Base-by-base conservation (phyloP, 2,113 vertebrate species). In the Machaerirhynchus nigripectus region DNA sequence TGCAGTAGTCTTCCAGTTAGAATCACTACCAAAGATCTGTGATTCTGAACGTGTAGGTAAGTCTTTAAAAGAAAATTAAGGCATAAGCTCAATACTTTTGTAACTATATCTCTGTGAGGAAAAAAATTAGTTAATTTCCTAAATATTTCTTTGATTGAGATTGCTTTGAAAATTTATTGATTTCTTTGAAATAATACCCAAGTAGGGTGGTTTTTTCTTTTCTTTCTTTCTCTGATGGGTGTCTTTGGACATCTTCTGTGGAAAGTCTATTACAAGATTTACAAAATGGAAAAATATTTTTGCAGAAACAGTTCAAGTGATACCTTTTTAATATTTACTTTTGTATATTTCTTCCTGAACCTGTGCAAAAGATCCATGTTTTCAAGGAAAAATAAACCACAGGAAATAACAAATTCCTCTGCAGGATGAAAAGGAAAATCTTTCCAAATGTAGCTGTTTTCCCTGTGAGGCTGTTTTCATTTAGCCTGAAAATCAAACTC, bases 91-190 rank as follows among this genome's bases (percentile, higher is more conserved):
- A 37, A 30, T 47, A 15, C 2, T 46, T 80, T 57, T 21, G 23
- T 7, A 84, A 55, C 11, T 37, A 46, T 9, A 55, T 1, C 5
- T 53, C 8, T 30, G 15, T 46, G 15, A 23, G 24, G 9, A 57
- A 18, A 56, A 73, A 46, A 24, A 3, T 1, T 1, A 1, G 2
- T 40, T 70, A 0, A 10, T 61, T 75, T 82, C 9, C 31, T 40
- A 31, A 67, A 37, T 70, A 61, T 21, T 47, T 68, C 0, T 53
- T 50, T 50, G 13, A 52, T 40, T 70, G 8, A 69, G 18, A 44
- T 77, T 69, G 69, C 0, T 52, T 52, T 57, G 14, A 64, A n/a
- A 89, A 27, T 31, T 14, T 37, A 31, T 11, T 59, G 12, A 57
- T 75, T 67, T 80, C 0, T 42, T 42, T 44, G 11, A 76, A 39